These are phyloP conservation scores for Pogonocherus hispidulus DNA, from an alignment of 2,888 invertebrate genomes.

Conservation along the genomic window DNA sequence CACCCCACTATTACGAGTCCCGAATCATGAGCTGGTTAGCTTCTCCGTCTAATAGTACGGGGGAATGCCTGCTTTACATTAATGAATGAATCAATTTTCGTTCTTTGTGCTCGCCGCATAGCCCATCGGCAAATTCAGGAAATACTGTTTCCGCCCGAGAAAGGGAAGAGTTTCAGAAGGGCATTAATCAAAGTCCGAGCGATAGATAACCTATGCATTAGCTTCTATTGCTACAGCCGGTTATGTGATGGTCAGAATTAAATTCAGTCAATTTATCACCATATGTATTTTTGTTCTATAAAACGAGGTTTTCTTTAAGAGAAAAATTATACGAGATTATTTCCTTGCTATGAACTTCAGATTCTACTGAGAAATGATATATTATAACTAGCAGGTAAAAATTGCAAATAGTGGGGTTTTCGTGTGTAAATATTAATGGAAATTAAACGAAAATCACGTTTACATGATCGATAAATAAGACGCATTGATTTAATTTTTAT, in stretches of 20 bases:
- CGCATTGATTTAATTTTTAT: too few relatives aligned
- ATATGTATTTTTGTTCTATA: background rate
- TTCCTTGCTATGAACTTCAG: too few relatives aligned
- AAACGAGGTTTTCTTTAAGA: too few relatives aligned
- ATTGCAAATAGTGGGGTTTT: too few relatives aligned
- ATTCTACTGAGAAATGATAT: too few relatives aligned
- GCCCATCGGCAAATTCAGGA: background rate
- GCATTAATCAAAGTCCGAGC: constrained; percentile 9
- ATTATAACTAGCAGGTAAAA: too few relatives aligned
- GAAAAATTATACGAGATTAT: too few relatives aligned
- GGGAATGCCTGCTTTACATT: constrained; percentile 6
- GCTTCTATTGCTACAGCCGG: background rate
- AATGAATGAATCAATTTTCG: background rate
- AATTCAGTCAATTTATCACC: background rate
- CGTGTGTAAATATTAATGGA: too few relatives aligned
- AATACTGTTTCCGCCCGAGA: background rate
- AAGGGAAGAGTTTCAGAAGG: background rate
- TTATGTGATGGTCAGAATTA: too few relatives aligned
- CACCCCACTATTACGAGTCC: background rate
- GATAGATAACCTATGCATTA: constrained; percentile 12
- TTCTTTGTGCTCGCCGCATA: constrained; percentile 6
- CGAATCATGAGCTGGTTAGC: constrained; percentile 6
- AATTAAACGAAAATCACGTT: too few relatives aligned
- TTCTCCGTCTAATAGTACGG: background rate
- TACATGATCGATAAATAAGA: too few relatives aligned